Conservation (phyloP, 1,140 invertebrate species). For the Nebria ingens region DNA sequence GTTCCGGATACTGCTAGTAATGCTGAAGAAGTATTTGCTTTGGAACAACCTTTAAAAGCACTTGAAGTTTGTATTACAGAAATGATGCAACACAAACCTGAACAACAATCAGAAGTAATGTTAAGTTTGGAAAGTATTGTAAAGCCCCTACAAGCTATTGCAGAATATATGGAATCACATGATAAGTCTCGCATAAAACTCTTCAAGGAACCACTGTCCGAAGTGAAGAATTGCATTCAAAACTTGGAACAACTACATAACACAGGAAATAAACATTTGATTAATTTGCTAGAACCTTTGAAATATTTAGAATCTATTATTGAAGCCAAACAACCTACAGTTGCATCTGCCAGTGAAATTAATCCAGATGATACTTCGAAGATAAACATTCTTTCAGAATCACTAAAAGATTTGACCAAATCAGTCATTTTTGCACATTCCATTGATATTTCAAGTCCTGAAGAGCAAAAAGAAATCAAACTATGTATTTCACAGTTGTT, state of each 20-base stretch:
- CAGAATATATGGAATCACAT: slow-evolving; percentile 2
- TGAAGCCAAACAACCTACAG: neutral
- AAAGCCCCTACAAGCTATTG: neutral
- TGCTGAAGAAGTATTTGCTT: neutral
- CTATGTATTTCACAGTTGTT: neutral
- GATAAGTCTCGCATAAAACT: neutral
- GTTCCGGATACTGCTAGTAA: neutral
- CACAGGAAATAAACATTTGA: neutral
- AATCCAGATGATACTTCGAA: neutral
- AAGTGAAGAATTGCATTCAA: neutral
- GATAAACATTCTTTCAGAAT: neutral
- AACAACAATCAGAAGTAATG: slow-evolving; percentile 13
- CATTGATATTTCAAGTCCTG: neutral
- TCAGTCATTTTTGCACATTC: neutral
- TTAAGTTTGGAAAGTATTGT: slow-evolving; percentile 6
- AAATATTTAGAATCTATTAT: neutral
- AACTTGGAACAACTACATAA: neutral
- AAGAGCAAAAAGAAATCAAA: neutral
- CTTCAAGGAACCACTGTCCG: neutral
- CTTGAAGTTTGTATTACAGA: slow-evolving; percentile 12
- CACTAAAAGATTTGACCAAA: neutral
- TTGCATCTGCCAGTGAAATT: neutral
- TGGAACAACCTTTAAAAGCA: slow-evolving; percentile 14
- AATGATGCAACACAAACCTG: slow-evolving; percentile 15
- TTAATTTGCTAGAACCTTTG: neutral